Percentiles rank a stretch among this genome's conserved stretches.
Evolutionary conservation across 2,888 invertebrate genomes (phyloP).

Genomic region (Candidula unifasciata): DNA sequence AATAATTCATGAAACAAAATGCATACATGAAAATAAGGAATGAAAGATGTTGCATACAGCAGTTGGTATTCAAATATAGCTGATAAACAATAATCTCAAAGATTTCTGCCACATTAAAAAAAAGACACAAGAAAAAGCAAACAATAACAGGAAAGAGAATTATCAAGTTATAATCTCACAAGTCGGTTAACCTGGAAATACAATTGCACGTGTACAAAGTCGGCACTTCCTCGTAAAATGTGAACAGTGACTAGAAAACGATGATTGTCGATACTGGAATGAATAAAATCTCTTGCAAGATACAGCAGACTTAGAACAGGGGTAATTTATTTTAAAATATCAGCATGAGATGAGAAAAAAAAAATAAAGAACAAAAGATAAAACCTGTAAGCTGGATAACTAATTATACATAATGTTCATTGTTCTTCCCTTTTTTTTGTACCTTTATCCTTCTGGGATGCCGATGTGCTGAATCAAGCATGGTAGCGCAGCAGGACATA

Average conservation of each 20-base stretch:
- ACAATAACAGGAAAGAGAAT: neutral
- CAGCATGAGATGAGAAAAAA: too few relatives aligned
- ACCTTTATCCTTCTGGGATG: too few relatives aligned
- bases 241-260: constrained; percentile 9
- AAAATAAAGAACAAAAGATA: too few relatives aligned
- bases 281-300: neutral
- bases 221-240: neutral
- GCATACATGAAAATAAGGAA: neutral
- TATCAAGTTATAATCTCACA: neutral
- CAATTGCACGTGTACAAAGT: neutral
- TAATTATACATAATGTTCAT: too few relatives aligned
- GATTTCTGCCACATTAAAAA: neutral
- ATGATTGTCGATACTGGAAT: constrained; percentile 17
- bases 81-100: neutral
- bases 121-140: neutral
- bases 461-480: too few relatives aligned
- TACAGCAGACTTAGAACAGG: neutral
- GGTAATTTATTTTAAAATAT: too few relatives aligned
- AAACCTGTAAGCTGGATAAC: too few relatives aligned
- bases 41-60: neutral
- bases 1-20: neutral
- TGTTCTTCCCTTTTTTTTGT: too few relatives aligned
- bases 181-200: neutral
- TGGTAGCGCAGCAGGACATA: too few relatives aligned
- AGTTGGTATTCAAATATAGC: neutral